These are phyloP conservation scores for Ahaetulla prasina DNA, from an alignment of 2,113 vertebrate species.

Conservation along the genomic window DNA sequence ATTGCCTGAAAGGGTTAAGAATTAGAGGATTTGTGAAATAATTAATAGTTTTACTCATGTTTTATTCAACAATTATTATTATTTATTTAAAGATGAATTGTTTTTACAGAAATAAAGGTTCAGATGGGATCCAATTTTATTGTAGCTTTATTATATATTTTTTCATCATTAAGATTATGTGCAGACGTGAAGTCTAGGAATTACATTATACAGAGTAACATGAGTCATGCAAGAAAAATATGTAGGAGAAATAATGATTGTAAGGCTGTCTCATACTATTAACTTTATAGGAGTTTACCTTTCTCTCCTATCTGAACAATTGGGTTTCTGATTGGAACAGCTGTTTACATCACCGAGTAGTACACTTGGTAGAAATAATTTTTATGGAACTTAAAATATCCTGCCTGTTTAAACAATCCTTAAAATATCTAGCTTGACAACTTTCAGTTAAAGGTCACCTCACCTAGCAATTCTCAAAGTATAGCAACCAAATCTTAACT, in stretches of 20 bases:
- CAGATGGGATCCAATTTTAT: background rate
- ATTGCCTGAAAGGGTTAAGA: background rate
- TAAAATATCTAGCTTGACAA: background rate
- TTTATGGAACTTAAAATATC: background rate
- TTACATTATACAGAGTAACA: background rate
- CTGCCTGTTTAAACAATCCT: background rate
- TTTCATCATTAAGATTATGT: slow-evolving; percentile 18
- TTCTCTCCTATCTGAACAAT: background rate
- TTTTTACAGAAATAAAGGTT: slow-evolving; percentile 30
- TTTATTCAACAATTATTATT: background rate
- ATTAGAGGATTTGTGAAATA: background rate
- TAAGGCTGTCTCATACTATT: background rate
- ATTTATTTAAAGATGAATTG: background rate
- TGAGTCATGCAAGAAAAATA: background rate
- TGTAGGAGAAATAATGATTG: background rate
- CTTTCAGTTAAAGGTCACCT: background rate
- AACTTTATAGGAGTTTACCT: background rate
- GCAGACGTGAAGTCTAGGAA: background rate
- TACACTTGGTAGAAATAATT: background rate
- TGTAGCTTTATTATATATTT: slow-evolving; percentile 1
- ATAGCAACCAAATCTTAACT: background rate
- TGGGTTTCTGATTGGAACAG: background rate
- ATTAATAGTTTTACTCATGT: background rate
- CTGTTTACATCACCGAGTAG: background rate
- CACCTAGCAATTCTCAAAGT: background rate